phyloP scores from a whole-genome alignment of 2,888 invertebrate species.

The Cordilura impudica region DNA sequence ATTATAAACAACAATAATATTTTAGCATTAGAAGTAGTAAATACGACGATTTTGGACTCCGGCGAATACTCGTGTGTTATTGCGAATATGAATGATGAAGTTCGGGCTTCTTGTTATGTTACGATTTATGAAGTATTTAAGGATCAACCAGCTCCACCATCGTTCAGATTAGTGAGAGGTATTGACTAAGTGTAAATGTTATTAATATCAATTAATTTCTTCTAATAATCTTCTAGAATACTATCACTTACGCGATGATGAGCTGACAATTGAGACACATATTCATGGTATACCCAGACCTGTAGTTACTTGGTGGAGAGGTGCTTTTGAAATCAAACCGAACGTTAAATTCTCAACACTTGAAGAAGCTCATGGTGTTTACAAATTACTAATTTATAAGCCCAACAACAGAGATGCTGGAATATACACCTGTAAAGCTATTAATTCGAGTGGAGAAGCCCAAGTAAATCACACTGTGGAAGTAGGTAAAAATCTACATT shows the following conservation, averaged over 20 bases:
- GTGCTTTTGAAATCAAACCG: conserved; percentile 73
- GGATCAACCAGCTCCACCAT: conserved; percentile 85
- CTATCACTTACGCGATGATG: conserved; percentile 79
- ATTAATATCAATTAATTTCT: neutral
- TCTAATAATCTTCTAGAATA: conserved; percentile 70
- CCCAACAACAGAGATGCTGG: conserved; percentile 82
- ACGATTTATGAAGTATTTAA: conserved; percentile 87
- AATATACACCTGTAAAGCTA: conserved; percentile 84
- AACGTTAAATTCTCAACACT: conserved; percentile 76
- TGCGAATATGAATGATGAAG: conserved; percentile 85
- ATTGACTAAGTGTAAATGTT: conserved; percentile 67
- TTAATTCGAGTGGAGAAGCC: conserved; percentile 83
- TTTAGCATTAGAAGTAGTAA: conserved; percentile 80
- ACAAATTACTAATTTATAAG: conserved; percentile 80
- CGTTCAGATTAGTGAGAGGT: conserved; percentile 84
- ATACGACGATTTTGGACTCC: conserved; percentile 81
- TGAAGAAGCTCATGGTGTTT: conserved; percentile 78
- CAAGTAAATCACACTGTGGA: conserved; percentile 77
- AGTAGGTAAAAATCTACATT: conserved; percentile 80
- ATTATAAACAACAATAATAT: conserved; percentile 81
- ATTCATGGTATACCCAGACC: conserved; percentile 77
- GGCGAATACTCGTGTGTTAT: conserved; percentile 85
- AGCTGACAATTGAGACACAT: conserved; percentile 81
- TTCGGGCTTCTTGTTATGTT: conserved; percentile 85
- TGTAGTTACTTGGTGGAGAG: conserved; percentile 74